A percentile compares a stretch with the other conserved stretches of the same genome.
phyloP scores from a whole-genome alignment of 1,140 invertebrate species.

The Gerris buenoi region DNA sequence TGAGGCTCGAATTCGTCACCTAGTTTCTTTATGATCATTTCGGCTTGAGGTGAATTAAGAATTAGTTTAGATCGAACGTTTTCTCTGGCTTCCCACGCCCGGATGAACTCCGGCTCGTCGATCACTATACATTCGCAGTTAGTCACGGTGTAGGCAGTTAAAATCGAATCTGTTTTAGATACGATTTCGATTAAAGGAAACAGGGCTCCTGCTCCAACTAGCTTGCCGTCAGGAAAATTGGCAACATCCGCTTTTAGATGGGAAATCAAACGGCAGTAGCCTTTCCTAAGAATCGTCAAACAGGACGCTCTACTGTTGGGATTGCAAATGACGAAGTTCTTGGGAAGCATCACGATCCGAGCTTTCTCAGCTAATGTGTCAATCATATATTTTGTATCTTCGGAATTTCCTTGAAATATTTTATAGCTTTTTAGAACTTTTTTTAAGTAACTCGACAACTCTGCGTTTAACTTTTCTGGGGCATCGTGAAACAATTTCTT shows the following conservation, averaged over 20 bases:
- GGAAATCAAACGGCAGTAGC: neutral
- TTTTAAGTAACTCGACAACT: neutral
- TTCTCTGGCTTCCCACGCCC: neutral
- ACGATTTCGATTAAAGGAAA: neutral
- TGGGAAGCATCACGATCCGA: neutral
- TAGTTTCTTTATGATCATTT: no score
- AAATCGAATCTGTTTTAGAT: neutral
- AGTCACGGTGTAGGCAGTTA: neutral
- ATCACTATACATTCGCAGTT: neutral
- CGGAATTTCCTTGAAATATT: neutral
- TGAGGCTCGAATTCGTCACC: no score
- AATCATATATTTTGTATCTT: neutral
- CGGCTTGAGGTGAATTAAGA: no score
- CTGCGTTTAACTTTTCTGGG: neutral
- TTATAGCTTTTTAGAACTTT: neutral
- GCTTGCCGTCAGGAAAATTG: neutral
- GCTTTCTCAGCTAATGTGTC: neutral
- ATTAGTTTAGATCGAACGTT: no score
- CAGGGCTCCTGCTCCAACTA: neutral
- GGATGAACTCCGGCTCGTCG: neutral
- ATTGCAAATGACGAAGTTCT: neutral
- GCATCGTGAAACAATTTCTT: neutral
- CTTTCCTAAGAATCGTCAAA: neutral
- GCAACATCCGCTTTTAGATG: neutral
- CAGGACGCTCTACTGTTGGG: neutral